Base-by-base conservation (phyloP, 2,113 vertebrate species). In the Blennius ocellaris region DNA sequence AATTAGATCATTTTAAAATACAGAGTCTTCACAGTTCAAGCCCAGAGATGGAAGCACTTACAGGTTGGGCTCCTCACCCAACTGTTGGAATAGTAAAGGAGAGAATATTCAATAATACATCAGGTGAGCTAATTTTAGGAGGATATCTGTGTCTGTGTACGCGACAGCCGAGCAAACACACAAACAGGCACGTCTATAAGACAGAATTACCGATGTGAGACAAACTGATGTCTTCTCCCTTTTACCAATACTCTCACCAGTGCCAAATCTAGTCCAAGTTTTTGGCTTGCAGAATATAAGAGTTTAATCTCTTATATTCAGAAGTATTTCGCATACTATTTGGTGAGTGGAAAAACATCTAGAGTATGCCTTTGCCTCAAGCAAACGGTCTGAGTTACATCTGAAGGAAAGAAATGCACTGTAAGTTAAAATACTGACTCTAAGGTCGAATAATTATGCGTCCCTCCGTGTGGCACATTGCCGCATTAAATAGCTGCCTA, bases 341-440 rank as follows among this genome's bases (percentile, higher is more conserved):
- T 87, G 69, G 49, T 0, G 51, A 86, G 73, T 55, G 79, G 72
- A 83, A 86, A 90, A 69, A 78, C 56, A 67, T 78, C 78, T 79
- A 65, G 45, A 76, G 76, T 73, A 65, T 15, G 15, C 65, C 50
- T 58, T 76, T 5, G 88, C 87, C 84, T 66, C 6, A 1, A 84
- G 89, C 84, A 9, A 70, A 49, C 2, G 17, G 21, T 82, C 57
- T 67, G 70, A 70, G 71, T 82, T 37, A 69, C 77, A 87, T 84
- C 63, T 80, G 56, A 81, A 43, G 16, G 14, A 30, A 47, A 44
- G 69, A 55, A 68, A 82, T 88, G 86, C 84, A 69, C 69, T 62
- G 81, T 81, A 84, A 87, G 86, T 83, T 77, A 83, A 90, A 90
- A 89, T 47, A 76, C 49, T 61, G 73, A 85, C 85, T 88, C 66